Conservation (phyloP, 1,140 invertebrate species). For the Meloidogyne hapla region DNA sequence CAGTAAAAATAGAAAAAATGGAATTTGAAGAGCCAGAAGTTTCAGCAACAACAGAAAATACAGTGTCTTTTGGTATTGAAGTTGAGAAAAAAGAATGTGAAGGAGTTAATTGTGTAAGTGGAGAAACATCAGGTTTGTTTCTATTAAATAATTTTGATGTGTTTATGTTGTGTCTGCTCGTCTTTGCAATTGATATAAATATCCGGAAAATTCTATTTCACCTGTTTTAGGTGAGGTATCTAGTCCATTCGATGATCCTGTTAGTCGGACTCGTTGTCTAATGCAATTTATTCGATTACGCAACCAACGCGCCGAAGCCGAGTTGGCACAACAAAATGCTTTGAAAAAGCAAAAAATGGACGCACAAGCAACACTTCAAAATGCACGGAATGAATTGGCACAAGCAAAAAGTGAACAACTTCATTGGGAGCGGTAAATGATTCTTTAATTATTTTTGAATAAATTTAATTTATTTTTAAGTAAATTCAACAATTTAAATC, state of each 20-base stretch:
- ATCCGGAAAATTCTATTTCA: background rate
- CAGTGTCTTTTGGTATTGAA: background rate
- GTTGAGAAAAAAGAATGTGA: background rate
- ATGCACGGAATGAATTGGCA: slow-evolving; percentile 17
- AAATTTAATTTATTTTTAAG: background rate
- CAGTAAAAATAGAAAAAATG: slow-evolving; percentile 6
- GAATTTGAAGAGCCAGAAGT: background rate
- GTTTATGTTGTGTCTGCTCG: too few species aligned
- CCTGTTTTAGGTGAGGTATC: background rate
- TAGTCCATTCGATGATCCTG: slow-evolving; percentile 39
- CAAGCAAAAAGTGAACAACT: slow-evolving; percentile 14
- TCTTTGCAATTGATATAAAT: too few species aligned
- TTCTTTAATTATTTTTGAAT: background rate
- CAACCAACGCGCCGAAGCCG: slow-evolving; percentile 34
- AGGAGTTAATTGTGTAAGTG: background rate
- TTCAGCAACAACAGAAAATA: background rate
- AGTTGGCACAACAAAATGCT: slow-evolving; percentile 39
- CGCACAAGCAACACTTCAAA: slow-evolving; percentile 35
- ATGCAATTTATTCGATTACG: slow-evolving; percentile 35
- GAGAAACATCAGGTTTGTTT: background rate
- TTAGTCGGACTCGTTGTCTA: slow-evolving; percentile 32
- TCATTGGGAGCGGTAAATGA: background rate
- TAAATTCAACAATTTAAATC: slow-evolving; percentile 20
- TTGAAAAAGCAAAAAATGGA: slow-evolving; percentile 41
- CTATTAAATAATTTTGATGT: background rate